Percentiles rank a stretch among this genome's conserved stretches.
These are phyloP conservation scores for Forbesichthys papilliferus DNA, from an alignment of 2,113 vertebrate species.

Conservation along the genomic window DNA sequence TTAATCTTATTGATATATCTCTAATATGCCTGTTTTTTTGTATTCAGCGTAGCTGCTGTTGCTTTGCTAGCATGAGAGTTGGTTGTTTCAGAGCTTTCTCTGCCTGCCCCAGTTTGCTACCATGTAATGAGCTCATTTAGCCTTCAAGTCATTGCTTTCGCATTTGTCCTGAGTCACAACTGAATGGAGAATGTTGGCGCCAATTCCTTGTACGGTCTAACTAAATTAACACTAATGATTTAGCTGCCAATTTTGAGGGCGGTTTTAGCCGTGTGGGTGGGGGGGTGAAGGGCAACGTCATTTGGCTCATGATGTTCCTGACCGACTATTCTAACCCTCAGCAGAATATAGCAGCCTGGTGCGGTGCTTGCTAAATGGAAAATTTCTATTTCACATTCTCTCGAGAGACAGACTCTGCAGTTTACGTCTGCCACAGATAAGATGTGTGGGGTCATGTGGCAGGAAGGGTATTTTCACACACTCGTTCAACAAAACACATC, in stretches of 20 bases:
- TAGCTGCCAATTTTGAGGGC: background rate
- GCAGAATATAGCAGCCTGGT: conserved; percentile 48
- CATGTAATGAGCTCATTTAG: conserved; percentile 23
- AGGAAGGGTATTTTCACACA: conserved; percentile 41
- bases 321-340: conserved; percentile 8
- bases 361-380: conserved; percentile 18
- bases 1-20: conserved; percentile 40
- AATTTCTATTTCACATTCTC: background rate
- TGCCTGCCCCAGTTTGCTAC: conserved; percentile 26
- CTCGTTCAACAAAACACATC: conserved; percentile 3
- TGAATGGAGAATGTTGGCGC: background rate
- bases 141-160: conserved; percentile 22
- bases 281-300: background rate
- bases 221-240: background rate
- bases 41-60: background rate
- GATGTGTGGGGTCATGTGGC: conserved; percentile 37
- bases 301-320: conserved; percentile 6
- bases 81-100: conserved; percentile 3
- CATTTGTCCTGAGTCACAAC: conserved; percentile 18
- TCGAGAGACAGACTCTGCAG: conserved; percentile 35
- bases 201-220: too few relatives aligned
- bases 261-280: background rate
- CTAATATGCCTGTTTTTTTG: conserved; percentile 15
- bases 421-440: conserved; percentile 56
- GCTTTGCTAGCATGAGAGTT: conserved; percentile 14